Conservation (phyloP, 1,140 invertebrate species). For the Pogonomyrmex californicus region DNA sequence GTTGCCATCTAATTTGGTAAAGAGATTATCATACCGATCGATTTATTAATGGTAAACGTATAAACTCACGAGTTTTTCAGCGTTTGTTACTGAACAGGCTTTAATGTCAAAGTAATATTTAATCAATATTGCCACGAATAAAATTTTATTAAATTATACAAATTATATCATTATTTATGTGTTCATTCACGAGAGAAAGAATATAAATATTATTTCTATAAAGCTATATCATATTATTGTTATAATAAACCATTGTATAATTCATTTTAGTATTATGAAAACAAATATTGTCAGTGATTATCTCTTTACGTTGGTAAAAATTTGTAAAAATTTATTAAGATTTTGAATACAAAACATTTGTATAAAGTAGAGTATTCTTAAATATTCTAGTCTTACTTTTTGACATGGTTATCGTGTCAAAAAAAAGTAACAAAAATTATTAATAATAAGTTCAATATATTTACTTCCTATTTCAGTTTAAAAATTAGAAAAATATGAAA, state of each 20-base stretch:
- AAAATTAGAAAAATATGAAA: background rate
- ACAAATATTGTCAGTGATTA: background rate
- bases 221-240: background rate
- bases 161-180: constrained; percentile 16
- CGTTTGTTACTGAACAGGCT: constrained; percentile 4
- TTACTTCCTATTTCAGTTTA: background rate
- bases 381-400: background rate
- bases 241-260: background rate
- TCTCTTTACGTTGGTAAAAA: background rate
- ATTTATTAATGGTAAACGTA: constrained; percentile 43
- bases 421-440: background rate
- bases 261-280: background rate
- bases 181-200: background rate
- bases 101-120: constrained; percentile 34
- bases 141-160: constrained; percentile 23
- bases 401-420: background rate
- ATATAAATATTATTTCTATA: background rate
- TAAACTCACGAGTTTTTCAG: constrained; percentile 16
- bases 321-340: background rate
- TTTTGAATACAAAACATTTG: background rate
- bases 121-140: background rate
- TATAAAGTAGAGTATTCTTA: constrained; percentile 9
- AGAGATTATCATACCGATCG: constrained; percentile 52
- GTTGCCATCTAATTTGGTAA: constrained; percentile 46
- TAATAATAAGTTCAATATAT: background rate